phyloP scores from a whole-genome alignment of 2,888 invertebrate species.

The Erebia ligea region DNA sequence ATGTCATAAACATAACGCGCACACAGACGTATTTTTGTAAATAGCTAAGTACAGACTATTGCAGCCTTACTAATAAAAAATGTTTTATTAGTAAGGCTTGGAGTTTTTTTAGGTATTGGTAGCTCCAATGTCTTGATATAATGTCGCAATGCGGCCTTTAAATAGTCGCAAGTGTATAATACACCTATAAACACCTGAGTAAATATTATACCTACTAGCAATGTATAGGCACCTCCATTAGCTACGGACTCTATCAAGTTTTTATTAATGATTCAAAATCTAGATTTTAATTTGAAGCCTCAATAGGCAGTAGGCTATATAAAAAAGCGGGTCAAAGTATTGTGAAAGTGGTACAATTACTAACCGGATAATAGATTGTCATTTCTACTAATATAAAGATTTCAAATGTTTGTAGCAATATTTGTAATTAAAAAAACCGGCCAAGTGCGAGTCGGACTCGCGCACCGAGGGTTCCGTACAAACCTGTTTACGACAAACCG shows the following conservation, averaged over 20 bases:
- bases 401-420: neutral
- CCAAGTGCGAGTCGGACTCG: no score
- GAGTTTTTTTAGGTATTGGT: no score
- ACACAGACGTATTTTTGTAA: neutral
- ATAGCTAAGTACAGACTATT: no score
- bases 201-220: neutral
- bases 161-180: neutral
- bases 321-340: conserved; percentile 19
- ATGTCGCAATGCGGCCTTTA: neutral
- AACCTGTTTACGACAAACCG: no score
- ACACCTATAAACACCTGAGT: neutral
- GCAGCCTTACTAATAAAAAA: no score
- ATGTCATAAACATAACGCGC: conserved; percentile 24
- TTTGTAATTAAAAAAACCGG: no score
- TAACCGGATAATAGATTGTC: conserved; percentile 4
- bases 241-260: neutral
- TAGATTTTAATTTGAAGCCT: conserved; percentile 18
- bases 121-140: neutral
- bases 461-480: no score
- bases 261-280: conserved; percentile 9
- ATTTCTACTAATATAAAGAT: neutral
- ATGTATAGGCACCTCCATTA: neutral
- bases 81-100: no score
- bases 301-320: conserved; percentile 5
- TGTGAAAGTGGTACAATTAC: conserved; percentile 14